Base-by-base conservation (phyloP, 2,113 vertebrate species). In the Cisticola juncidis region DNA sequence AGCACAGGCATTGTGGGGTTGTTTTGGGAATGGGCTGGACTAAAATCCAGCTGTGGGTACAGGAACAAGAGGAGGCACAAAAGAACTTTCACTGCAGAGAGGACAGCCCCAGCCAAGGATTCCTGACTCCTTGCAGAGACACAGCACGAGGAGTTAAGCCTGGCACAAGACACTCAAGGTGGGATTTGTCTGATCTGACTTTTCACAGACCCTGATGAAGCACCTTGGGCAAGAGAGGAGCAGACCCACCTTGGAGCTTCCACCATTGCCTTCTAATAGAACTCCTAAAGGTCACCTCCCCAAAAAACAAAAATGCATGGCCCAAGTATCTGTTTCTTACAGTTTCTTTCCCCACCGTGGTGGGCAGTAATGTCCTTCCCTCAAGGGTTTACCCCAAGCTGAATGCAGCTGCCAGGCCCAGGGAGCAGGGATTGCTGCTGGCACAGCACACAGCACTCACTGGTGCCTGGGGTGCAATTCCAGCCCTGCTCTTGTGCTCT, bases 401-500 rank as follows among this genome's bases (percentile, higher is more conserved):
- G 35, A 35, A 35, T 17, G 60, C 53, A 47, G 38, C 7, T 64
- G 57, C 57, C 56, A 62, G 50, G 71, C 28, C 31, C 25, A 54
- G 31, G 24, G 4, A 54, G 42, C 88, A 50, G 64, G 60, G 77
- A 51, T 24, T 61, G 64, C 60, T 38, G 22, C 25, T 25, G 78
- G 38, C 33, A 26, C 76, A 42, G 48, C 1, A 5, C 68, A 21
- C 56, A 12, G 19, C 11, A 0, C 50, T 60, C 24, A 2, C 64
- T 12, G 84, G 56, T 31, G n/a, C 31, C 45, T 16, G 69, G 50
- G 65, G 17, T 40, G 13, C 35, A 38, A 14, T 20, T 44, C 79
- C 81, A 91, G 78, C 45, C 92, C 78, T 92, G 80, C 77, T 70
- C 11, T 73, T 85, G 83, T 91, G 68, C 86, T 88, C 72, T 88